Evolutionary conservation across 2,888 invertebrate species (phyloP).

Genomic region (Zygaena filipendulae): DNA sequence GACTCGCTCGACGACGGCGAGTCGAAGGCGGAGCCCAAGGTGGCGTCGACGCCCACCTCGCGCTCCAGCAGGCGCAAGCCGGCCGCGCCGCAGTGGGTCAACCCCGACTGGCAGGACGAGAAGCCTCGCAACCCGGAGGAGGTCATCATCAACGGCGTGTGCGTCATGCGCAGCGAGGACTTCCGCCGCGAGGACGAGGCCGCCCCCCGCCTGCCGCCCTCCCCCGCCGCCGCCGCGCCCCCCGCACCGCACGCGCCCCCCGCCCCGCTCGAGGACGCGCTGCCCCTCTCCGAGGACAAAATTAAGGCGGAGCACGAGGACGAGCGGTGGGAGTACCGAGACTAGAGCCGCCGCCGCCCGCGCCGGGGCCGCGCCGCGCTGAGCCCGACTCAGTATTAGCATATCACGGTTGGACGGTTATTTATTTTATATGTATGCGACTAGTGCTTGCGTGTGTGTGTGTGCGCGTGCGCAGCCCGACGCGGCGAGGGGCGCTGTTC

Average conservation of each 20-base stretch:
- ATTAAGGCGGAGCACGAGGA: conserved; percentile 71
- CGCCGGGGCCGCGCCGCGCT: too few relatives aligned
- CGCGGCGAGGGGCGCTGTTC: conserved; percentile 23
- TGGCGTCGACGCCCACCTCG: conserved; percentile 51
- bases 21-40: conserved; percentile 68
- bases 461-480: conserved; percentile 15
- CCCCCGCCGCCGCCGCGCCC: conserved; percentile 60
- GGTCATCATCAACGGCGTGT: conserved; percentile 93
- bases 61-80: conserved; percentile 85
- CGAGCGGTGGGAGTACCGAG: conserved; percentile 72
- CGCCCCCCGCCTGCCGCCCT: conserved; percentile 81
- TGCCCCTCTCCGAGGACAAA: conserved; percentile 57
- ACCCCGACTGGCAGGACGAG: conserved; percentile 90
- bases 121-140: conserved; percentile 72
- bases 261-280: conserved; percentile 28
- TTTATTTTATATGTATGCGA: conserved; percentile 23
- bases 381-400: conserved; percentile 20
- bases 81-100: conserved; percentile 97
- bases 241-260: conserved; percentile 20
- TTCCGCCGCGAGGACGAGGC: conserved; percentile 74
- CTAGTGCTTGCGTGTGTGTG: background rate
- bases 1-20: conserved; percentile 67
- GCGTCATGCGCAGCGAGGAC: conserved; percentile 89
- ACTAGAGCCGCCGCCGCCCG: conserved; percentile 5
- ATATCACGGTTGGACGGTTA: conserved; percentile 23